Evolutionary conservation across 2,888 invertebrate genomes (phyloP).

Genomic region (Digitonthophagus gazella): DNA sequence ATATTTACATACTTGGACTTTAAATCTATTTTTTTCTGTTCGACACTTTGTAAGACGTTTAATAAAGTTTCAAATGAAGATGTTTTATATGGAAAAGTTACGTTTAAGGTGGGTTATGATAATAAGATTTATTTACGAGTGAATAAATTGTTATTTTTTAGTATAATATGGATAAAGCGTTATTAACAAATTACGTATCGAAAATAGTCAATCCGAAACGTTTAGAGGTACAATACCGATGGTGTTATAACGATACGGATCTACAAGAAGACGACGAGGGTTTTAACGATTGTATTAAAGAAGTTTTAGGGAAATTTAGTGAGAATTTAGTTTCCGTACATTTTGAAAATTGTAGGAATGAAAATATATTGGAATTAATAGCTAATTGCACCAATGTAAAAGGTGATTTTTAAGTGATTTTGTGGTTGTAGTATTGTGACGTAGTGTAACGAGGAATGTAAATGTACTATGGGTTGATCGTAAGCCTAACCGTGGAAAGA

Average conservation of each 20-base stretch:
- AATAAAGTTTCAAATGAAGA: conserved; percentile 39
- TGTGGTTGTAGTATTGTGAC: no score
- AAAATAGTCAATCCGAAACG: conserved; percentile 38
- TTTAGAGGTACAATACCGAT: conserved; percentile 38
- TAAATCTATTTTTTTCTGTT: conserved; percentile 38
- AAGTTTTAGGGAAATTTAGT: conserved; percentile 38
- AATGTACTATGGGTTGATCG: no score
- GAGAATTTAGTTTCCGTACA: conserved; percentile 35
- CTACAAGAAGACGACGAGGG: conserved; percentile 33
- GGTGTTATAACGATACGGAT: conserved; percentile 34
- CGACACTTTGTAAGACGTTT: conserved; percentile 39
- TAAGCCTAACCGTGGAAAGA: no score
- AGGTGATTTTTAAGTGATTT: no score
- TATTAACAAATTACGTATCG: conserved; percentile 39
- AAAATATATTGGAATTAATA: conserved; percentile 36
- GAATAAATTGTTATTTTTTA: conserved; percentile 25
- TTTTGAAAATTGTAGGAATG: conserved; percentile 39
- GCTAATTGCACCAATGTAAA: conserved; percentile 38
- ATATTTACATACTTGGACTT: conserved; percentile 40
- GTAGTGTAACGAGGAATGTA: no score
- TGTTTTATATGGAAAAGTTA: conserved; percentile 38
- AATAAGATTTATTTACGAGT: neutral
- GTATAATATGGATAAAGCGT: conserved; percentile 39
- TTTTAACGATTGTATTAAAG: conserved; percentile 37
- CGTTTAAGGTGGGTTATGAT: conserved; percentile 37